Evolutionary conservation across 2,888 invertebrate genomes (phyloP).

Genomic region (Drosophila mettleri): DNA sequence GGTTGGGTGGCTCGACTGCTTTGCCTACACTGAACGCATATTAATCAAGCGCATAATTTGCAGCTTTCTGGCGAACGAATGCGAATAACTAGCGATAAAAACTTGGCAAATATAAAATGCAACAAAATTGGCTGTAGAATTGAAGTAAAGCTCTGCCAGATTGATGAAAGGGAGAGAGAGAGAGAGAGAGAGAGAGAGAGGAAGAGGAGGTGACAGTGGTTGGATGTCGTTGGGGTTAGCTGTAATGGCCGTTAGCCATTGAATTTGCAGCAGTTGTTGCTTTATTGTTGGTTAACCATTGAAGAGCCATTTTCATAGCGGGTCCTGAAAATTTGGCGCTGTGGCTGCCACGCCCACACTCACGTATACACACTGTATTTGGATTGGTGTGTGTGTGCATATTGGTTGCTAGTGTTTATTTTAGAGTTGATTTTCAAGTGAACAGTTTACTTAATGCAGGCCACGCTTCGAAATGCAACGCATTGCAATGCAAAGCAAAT

Average conservation of each 20-base stretch:
- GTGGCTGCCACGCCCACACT: slow-evolving; percentile 39
- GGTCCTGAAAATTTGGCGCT: slow-evolving; percentile 50
- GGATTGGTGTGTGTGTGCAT: slow-evolving; percentile 53
- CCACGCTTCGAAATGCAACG: slow-evolving; percentile 41
- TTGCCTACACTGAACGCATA: slow-evolving; percentile 67
- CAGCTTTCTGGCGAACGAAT: slow-evolving; percentile 43
- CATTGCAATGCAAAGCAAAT: slow-evolving; percentile 57
- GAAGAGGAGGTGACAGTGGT: background rate
- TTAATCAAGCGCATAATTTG: slow-evolving; percentile 78
- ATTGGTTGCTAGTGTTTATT: slow-evolving; percentile 72
- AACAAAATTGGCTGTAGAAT: slow-evolving; percentile 65
- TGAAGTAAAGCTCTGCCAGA: slow-evolving; percentile 19
- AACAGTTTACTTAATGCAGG: slow-evolving; percentile 79
- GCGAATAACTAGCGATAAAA: slow-evolving; percentile 76
- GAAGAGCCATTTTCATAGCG: slow-evolving; percentile 68
- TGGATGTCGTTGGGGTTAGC: slow-evolving; percentile 15
- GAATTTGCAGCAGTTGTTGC: slow-evolving; percentile 65
- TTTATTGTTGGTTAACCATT: slow-evolving; percentile 74
- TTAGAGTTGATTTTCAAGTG: slow-evolving; percentile 81
- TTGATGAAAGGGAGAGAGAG: background rate
- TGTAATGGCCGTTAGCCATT: slow-evolving; percentile 66
- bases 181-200: background rate
- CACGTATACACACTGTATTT: slow-evolving; percentile 34
- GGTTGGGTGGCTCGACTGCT: slow-evolving; percentile 4
- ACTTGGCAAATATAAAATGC: slow-evolving; percentile 77